A percentile compares a stretch with the other conserved stretches of the same genome.
phyloP scores from a whole-genome alignment of 2,888 invertebrate genomes.

The Athalia circularis region DNA sequence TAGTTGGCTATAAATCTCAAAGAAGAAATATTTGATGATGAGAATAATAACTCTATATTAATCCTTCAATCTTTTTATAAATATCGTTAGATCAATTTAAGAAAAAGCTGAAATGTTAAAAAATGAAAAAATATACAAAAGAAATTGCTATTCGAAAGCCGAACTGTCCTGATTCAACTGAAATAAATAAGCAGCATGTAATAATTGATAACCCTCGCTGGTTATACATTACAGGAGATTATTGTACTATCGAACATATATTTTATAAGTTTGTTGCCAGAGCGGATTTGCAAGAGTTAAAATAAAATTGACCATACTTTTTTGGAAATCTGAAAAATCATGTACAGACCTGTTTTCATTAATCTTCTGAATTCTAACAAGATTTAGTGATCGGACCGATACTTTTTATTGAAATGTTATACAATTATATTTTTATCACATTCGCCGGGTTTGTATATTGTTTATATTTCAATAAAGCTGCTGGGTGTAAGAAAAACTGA shows the following conservation, averaged over 20 bases:
- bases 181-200: neutral
- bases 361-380: conserved; percentile 3
- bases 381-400: neutral
- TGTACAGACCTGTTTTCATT: neutral
- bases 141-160: conserved; percentile 8
- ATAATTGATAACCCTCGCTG: neutral
- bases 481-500: conserved; percentile 39
- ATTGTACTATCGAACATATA: too few relatives aligned
- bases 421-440: conserved; percentile 33
- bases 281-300: neutral
- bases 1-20: conserved; percentile 6
- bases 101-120: neutral
- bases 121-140: neutral
- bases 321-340: neutral
- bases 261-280: too few relatives aligned
- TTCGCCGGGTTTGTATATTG: conserved; percentile 38
- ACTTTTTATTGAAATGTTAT: conserved; percentile 36
- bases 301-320: neutral
- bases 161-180: conserved; percentile 4
- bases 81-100: conserved; percentile 7
- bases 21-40: neutral
- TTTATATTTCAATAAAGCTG: conserved; percentile 43
- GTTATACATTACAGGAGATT: too few relatives aligned
- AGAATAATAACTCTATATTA: conserved; percentile 9
- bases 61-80: conserved; percentile 16